phyloP scores from a whole-genome alignment of 2,797 vertebrate genomes.

The Eurystomus glaucurus region DNA sequence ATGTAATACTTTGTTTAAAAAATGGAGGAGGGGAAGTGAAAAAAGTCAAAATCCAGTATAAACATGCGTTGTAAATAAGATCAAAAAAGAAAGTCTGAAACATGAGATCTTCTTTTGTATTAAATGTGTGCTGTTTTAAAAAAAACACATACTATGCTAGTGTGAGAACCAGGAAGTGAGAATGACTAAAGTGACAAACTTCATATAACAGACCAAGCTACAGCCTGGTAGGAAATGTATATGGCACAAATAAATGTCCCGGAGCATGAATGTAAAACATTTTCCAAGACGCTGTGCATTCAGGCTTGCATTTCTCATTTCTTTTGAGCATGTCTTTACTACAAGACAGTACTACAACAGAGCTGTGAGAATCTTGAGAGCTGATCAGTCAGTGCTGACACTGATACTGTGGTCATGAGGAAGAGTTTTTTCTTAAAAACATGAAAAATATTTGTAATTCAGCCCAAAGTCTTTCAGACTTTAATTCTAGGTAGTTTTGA shows the following conservation, averaged over 20 bases:
- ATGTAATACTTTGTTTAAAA: background rate
- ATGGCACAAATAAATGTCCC: background rate
- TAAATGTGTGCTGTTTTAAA: background rate
- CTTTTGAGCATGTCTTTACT: background rate
- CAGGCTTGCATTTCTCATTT: background rate
- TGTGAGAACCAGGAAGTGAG: constrained; percentile 37
- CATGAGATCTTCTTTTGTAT: background rate
- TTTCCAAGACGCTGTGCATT: background rate
- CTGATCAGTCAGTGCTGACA: constrained; percentile 32
- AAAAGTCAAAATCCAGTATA: background rate
- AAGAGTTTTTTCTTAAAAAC: background rate
- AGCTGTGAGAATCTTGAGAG: background rate
- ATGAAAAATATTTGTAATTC: constrained; percentile 40
- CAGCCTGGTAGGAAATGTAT: background rate
- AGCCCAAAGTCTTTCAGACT: constrained; percentile 8
- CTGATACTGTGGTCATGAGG: background rate
- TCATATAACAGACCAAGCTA: background rate
- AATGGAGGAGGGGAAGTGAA: accelerated
- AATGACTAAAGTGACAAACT: background rate
- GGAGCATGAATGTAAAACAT: background rate
- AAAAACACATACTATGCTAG: background rate
- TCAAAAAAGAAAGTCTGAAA: background rate
- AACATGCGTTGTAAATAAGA: background rate
- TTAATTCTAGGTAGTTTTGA: constrained; percentile 36
- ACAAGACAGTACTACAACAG: background rate